Percentiles rank a stretch among this genome's conserved stretches.
These are phyloP conservation scores for Autographa pulchrina DNA, from an alignment of 2,888 invertebrate species.

Conservation along the genomic window DNA sequence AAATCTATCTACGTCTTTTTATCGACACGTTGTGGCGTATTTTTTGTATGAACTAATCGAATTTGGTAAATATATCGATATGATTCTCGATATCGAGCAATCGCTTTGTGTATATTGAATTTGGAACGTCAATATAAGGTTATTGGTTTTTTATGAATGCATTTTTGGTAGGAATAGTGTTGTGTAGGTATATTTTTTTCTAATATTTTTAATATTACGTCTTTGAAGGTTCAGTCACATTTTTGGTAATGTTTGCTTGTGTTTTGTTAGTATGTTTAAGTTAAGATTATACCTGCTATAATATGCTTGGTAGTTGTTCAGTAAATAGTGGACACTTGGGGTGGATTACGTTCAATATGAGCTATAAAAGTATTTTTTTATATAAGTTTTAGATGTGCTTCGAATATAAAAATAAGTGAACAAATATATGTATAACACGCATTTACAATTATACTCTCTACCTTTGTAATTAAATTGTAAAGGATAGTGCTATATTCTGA, in stretches of 20 bases:
- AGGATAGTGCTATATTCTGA: too few relatives aligned
- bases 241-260: neutral
- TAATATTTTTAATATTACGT: neutral
- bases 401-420: too few relatives aligned
- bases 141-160: constrained; percentile 57
- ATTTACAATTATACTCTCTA: too few relatives aligned
- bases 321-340: neutral
- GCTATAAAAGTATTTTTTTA: neutral
- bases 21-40: constrained; percentile 82
- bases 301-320: neutral
- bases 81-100: constrained; percentile 76
- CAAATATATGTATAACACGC: too few relatives aligned
- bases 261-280: neutral
- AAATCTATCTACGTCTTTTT: constrained; percentile 73
- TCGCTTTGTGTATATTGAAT: constrained; percentile 73
- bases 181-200: constrained; percentile 21
- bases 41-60: constrained; percentile 82
- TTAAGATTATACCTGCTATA: neutral
- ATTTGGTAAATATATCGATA: constrained; percentile 79
- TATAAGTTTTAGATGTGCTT: too few relatives aligned
- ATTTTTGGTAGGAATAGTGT: constrained; percentile 40
- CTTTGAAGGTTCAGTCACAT: neutral
- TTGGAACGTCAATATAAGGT: constrained; percentile 67
- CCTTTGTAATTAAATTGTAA: too few relatives aligned
- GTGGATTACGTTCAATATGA: neutral